Percentiles rank a stretch among this genome's conserved stretches.
Conservation (phyloP, 2,113 vertebrate genomes). For the Pungitius pungitius region DNA sequence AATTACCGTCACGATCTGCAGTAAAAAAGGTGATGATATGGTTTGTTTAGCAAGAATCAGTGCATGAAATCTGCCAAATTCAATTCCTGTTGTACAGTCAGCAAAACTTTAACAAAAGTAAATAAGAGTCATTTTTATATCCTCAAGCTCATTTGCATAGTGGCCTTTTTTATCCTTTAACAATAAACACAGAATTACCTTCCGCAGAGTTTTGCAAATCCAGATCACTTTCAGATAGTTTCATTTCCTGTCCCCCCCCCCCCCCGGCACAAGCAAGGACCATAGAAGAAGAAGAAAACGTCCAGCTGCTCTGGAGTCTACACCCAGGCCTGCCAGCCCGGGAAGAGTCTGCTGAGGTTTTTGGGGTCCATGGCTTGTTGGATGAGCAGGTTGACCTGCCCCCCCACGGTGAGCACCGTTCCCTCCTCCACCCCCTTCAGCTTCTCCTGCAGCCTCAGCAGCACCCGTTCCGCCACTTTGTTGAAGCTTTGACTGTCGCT, state of each 20-base stretch:
- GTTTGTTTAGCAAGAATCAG: not conserved
- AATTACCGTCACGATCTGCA: not conserved
- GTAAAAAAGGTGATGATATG: not conserved
- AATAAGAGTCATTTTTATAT: not conserved
- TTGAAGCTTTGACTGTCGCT: conserved; percentile 91
- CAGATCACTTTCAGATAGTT: not conserved
- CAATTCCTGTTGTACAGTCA: not conserved
- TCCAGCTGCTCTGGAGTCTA: conserved; percentile 49
- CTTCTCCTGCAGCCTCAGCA: conserved; percentile 97
- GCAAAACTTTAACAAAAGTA: not conserved
- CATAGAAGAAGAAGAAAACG: not conserved
- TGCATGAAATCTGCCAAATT: not conserved
- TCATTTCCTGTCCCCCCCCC: not conserved
- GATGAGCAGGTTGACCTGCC: conserved; percentile 98
- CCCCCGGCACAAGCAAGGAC: not conserved
- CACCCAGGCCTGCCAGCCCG: conserved; percentile 96
- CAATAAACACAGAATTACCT: too few species aligned
- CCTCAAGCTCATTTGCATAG: conserved; percentile 1
- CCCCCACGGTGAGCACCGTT: conserved; percentile 91
- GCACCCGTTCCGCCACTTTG: conserved; percentile 96
- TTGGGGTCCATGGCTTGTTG: conserved; percentile 97
- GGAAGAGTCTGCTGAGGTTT: conserved; percentile 93
- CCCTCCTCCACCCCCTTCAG: conserved; percentile 97
- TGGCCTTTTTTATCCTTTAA: not conserved
- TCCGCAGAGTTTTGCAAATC: too few species aligned